phyloP scores from a whole-genome alignment of 2,797 vertebrate species.

The Bovichtus diacanthus region DNA sequence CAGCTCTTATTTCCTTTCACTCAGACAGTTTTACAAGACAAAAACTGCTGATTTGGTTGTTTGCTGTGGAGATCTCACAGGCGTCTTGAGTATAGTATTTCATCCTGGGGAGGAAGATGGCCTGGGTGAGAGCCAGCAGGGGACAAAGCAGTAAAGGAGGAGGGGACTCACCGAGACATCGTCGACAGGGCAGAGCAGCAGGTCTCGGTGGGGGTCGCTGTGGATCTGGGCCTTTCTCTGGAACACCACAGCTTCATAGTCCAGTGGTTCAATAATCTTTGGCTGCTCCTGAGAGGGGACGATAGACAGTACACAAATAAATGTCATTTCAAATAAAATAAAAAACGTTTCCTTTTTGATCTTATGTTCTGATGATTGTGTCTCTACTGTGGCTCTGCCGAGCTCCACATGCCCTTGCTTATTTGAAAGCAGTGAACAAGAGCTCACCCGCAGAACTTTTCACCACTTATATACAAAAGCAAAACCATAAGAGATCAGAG shows the following conservation, averaged over 20 bases:
- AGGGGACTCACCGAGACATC: constrained; percentile 92
- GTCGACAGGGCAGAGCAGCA: constrained; percentile 95
- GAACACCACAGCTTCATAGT: constrained; percentile 95
- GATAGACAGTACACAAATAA: background rate
- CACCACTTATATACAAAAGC: constrained; percentile 2
- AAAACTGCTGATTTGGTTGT: constrained; percentile 14
- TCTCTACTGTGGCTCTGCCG: background rate
- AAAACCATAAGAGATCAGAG: constrained; percentile 26
- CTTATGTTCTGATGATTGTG: background rate
- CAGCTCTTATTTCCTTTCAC: constrained; percentile 20
- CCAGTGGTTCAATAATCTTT: constrained; percentile 95
- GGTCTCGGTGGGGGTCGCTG: constrained; percentile 95
- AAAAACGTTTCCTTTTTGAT: background rate
- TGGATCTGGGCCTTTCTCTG: constrained; percentile 98
- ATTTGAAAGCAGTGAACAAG: constrained; percentile 1
- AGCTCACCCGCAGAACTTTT: constrained; percentile 5
- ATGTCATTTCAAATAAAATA: constrained; percentile 9
- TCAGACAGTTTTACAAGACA: background rate
- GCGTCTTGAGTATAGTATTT: background rate
- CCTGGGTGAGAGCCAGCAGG: background rate
- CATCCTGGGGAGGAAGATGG: background rate
- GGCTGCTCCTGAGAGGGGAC: constrained; percentile 89
- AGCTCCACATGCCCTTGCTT: background rate
- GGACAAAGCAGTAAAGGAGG: background rate
- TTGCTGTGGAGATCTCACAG: background rate